Base-by-base conservation (phyloP, 2,888 invertebrate species). In the Stenoptilia bipunctidactyla region DNA sequence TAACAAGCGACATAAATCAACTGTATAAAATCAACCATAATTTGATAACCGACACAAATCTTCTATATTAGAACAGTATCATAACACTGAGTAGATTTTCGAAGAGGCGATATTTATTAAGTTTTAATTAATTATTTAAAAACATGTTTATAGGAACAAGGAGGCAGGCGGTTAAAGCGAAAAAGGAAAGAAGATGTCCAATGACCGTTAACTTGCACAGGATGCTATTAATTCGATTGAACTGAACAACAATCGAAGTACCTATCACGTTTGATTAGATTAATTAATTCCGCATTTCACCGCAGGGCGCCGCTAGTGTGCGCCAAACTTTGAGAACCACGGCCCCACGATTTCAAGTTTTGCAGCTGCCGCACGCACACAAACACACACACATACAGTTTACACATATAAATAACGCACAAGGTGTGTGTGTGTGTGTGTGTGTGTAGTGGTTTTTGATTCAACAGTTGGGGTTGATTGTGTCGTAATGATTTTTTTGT, bases 321-420 rank as follows among this genome's bases (percentile, higher is more conserved):
- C 55, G 58, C 56, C 60, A 58, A 70, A 75, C 64, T 79, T 83
- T 83, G 79, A 66, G 70, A 64, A 51, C 57, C 76, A 42, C 57
- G 65, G 45, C 66, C 38, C 49, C 52, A 52, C 63, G 58, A 70
- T 9, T 74, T 68, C 75, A 64, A 75, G 71, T 75, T 75, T 56
- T 69, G 82, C 82, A 83, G 82, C 82, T 82, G 82, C 69, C 72
- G 65, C 60, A 61, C 65, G 56, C 66, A 62, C 58, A 61, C 56
- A 34, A 58, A 61, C 56, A 56, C 56, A 56, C 55, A 58, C 51
- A 53, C 55, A 51, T 52, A 55, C 45, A 39, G 3, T 20, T 3
- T 20, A 20, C 20, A 20, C 20, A 20, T 20, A 20, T 8, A 20
- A 3, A 20, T 20, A 25, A 8, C 30, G 38, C 34, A 38, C 37